Evolutionary conservation across 2,888 invertebrate species (phyloP), one percentile per base, ranked within the genome.

Genomic region (Ophraella communa): DNA sequence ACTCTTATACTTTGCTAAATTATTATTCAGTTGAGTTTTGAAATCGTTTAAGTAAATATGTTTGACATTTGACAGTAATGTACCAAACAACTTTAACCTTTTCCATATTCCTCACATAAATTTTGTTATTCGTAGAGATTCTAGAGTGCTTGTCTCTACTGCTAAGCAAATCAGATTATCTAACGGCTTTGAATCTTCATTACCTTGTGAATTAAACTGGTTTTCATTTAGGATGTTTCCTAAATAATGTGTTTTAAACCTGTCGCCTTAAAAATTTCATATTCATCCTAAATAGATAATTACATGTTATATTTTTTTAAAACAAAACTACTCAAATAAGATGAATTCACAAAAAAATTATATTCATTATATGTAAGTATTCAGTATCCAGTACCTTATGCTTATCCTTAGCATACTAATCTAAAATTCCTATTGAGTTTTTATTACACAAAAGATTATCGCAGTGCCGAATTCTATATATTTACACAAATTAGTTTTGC

Each of bases 111-210:
- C 20, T 62, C 27, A 18, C 49, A 20, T 47, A 35, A 35, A 49
- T 49, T 58, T 49, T 51, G 56, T 47, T 30, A 53, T 53, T 53
- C 18, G 30, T 20, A 18, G 20, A 17, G 53, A 53, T 33, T 35
- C 35, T 53, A 33, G n/a, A 53, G 53, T 42, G 30, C 44, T 23
- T 21, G n/a, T 62, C 51, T 56, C 56, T 56, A 49, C 52, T 27
- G 56, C 51, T 56, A 27, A 21, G 53, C 27, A 62, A 51, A 58
- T 62, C 53, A 62, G 65, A 62, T 65, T 58, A 65, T 62, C 58
- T 49, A 59, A 54, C 24, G 24, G 30, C 58, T 62, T 55, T 42
- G 60, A 58, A 30, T 49, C 51, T 58, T 54, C 55, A 62, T 65
- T 62, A 59, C 45, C 62, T 62, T 55, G 39, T 60, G 51, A 57